Percentiles rank a stretch among this genome's conserved stretches.
Evolutionary conservation across 1,140 invertebrate species (phyloP).

Genomic region (Doryteuthis pealeii): DNA sequence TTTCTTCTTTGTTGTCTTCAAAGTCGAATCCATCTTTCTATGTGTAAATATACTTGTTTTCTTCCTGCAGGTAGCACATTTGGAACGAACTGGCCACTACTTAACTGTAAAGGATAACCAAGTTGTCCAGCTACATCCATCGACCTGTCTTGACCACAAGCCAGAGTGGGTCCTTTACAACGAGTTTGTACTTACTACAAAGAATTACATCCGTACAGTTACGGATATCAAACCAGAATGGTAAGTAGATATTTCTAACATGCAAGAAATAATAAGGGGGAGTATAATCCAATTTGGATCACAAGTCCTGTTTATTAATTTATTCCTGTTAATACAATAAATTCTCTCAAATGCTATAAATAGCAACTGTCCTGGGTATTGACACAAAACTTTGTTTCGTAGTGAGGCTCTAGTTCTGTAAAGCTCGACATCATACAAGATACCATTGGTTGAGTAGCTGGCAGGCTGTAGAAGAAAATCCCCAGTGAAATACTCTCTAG

Average conservation of each 20-base stretch:
- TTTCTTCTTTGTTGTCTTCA: too few species aligned
- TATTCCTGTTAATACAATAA: background rate
- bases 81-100: slow-evolving; percentile 95
- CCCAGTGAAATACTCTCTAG: too few species aligned
- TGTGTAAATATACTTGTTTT: too few species aligned
- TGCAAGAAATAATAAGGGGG: slow-evolving; percentile 4
- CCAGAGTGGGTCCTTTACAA: slow-evolving; percentile 99
- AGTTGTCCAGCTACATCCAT: slow-evolving; percentile 97
- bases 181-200: slow-evolving; percentile 98
- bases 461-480: too few species aligned
- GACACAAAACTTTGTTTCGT: too few species aligned
- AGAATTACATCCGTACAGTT: slow-evolving; percentile 98
- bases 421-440: too few species aligned
- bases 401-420: too few species aligned
- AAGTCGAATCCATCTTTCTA: too few species aligned
- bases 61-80: slow-evolving; percentile 78
- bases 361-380: too few species aligned
- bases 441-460: too few species aligned
- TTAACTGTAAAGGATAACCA: slow-evolving; percentile 99
- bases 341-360: too few species aligned
- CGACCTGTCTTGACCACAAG: slow-evolving; percentile 97
- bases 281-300: background rate
- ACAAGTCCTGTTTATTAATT: background rate
- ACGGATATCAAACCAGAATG: slow-evolving; percentile 93
- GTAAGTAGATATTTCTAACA: slow-evolving; percentile 69